Conservation (phyloP, 2,113 vertebrate species). For the Austrofundulus limnaeus region DNA sequence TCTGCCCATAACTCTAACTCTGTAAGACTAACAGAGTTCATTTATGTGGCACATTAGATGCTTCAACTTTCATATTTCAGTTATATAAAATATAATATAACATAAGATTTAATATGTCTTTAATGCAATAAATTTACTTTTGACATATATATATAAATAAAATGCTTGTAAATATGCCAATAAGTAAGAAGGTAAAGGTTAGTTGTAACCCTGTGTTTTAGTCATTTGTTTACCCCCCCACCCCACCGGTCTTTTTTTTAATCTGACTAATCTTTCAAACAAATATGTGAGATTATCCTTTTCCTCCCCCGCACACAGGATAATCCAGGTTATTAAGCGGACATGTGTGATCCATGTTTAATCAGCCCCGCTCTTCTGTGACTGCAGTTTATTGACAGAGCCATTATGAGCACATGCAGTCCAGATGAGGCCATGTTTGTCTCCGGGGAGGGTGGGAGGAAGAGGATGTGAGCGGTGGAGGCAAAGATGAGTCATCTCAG, state of each 20-base stretch:
- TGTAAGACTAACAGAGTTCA: too few relatives aligned
- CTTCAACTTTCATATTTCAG: too few relatives aligned
- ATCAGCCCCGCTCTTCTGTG: constrained; percentile 44
- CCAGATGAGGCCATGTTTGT: constrained; percentile 56
- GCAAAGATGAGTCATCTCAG: constrained; percentile 53
- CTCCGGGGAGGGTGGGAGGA: constrained; percentile 22
- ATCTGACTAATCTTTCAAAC: constrained; percentile 55
- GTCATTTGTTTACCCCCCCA: too few relatives aligned
- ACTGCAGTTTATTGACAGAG: constrained; percentile 44
- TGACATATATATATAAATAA: too few relatives aligned
- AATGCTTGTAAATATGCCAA: neutral
- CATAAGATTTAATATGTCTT: too few relatives aligned
- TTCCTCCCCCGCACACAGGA: constrained; percentile 48
- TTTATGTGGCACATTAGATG: too few relatives aligned
- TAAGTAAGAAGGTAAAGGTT: too few relatives aligned
- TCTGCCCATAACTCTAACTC: too few relatives aligned
- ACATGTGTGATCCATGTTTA: constrained; percentile 42
- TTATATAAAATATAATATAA: too few relatives aligned
- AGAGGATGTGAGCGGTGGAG: constrained; percentile 24
- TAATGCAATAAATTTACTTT: too few relatives aligned
- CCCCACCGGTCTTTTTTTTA: constrained; percentile 31
- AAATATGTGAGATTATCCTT: constrained; percentile 56
- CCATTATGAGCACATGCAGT: constrained; percentile 25
- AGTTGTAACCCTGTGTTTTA: too few relatives aligned
- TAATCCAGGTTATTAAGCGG: constrained; percentile 48